Percentiles rank a stretch among this genome's conserved stretches.
These are phyloP conservation scores for Drosophila koepferae DNA, from an alignment of 2,888 invertebrate species.

Conservation along the genomic window DNA sequence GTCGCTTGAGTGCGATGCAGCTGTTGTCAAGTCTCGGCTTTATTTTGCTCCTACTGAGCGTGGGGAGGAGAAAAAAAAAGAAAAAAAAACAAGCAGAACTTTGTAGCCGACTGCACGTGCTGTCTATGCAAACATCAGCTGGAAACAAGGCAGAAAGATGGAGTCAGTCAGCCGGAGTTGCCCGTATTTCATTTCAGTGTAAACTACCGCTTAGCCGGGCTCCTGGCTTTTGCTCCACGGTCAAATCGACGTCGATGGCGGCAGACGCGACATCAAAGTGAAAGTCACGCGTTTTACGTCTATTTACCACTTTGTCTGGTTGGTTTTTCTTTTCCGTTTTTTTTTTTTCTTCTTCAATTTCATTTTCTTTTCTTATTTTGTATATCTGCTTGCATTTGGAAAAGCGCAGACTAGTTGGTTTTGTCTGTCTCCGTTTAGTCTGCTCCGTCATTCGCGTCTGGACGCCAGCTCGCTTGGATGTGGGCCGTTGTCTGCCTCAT, in stretches of 20 bases:
- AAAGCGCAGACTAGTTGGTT: conserved; percentile 25
- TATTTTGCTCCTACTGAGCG: conserved; percentile 14
- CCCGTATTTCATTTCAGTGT: conserved; percentile 34
- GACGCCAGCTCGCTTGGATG: conserved; percentile 25
- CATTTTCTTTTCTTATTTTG: conserved; percentile 3
- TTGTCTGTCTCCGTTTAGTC: conserved; percentile 39
- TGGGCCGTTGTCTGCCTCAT: conserved; percentile 69
- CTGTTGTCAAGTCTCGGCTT: conserved; percentile 32
- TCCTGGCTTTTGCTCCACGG: conserved; percentile 45
- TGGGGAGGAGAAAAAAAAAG: not conserved
- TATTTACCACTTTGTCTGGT: conserved; percentile 79
- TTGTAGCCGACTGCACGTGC: conserved; percentile 53
- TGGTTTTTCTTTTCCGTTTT: conserved; percentile 25
- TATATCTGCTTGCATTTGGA: conserved; percentile 27
- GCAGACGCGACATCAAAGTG: conserved; percentile 70
- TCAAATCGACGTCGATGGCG: conserved; percentile 50
- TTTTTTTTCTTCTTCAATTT: not conserved
- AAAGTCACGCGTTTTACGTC: conserved; percentile 78
- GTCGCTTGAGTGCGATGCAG: conserved; percentile 28
- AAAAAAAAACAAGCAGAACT: not conserved
- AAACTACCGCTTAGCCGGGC: conserved; percentile 38
- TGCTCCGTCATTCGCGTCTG: conserved; percentile 45
- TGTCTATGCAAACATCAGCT: conserved; percentile 65
- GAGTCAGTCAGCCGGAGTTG: conserved; percentile 17
- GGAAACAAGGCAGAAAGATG: not conserved